These are phyloP conservation scores for Salvelinus namaycush DNA, from an alignment of 2,113 vertebrate species.

Conservation along the genomic window DNA sequence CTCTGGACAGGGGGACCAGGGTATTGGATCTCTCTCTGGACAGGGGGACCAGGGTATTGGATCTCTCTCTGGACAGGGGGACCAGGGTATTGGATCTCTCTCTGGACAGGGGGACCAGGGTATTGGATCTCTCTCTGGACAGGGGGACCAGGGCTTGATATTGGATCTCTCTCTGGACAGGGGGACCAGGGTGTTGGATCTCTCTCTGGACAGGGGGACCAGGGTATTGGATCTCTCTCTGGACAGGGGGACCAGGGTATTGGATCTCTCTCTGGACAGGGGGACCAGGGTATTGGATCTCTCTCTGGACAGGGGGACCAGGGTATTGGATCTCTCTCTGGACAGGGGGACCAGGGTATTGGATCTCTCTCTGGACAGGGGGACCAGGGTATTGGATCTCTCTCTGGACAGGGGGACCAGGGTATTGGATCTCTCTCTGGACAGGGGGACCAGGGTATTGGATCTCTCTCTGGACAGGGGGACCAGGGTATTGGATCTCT, in stretches of 20 bases:
- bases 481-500: background rate
- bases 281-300: slow-evolving; percentile 38
- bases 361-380: slow-evolving; percentile 15
- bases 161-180: slow-evolving; percentile 20
- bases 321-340: background rate
- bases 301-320: slow-evolving; percentile 7
- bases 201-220: slow-evolving; percentile 15
- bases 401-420: slow-evolving; percentile 9
- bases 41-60: background rate
- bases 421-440: background rate
- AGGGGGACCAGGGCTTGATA: too few species aligned
- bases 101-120: slow-evolving; percentile 4
- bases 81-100: slow-evolving; percentile 37
- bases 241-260: background rate
- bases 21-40: background rate
- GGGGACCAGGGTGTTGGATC: background rate
- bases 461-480: slow-evolving; percentile 20
- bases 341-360: background rate
- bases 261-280: slow-evolving; percentile 15
- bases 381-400: slow-evolving; percentile 39
- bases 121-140: background rate
- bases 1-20: slow-evolving; percentile 2
- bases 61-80: slow-evolving; percentile 22
- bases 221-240: background rate
- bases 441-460: background rate